Evolutionary conservation across 2,113 vertebrate genomes (phyloP), one percentile per base, ranked within the genome.

Genomic region (Heterocephalus glaber): DNA sequence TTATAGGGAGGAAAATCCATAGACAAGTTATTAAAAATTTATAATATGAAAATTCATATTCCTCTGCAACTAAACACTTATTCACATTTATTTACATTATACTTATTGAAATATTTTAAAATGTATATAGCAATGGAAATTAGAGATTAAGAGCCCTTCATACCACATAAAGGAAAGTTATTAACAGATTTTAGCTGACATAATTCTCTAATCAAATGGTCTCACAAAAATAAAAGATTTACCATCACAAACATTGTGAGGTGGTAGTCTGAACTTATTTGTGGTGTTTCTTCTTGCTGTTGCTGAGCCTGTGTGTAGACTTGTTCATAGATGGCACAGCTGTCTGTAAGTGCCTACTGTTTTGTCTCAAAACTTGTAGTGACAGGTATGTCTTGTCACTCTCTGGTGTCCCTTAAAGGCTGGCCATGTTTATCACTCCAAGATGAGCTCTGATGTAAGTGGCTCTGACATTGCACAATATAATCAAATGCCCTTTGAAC

Each of bases 401-500:
- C 47, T 52, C 13, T 74, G 58, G 70, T 58, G 22, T 58, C 63
- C 49, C 13, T 95, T 94, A 83, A 88, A 86, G 4, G 47, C 12
- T 17, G 79, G 87, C 58, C n/a, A 49, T 72, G 86, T 93, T 41
- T 80, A 49, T 76, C 95, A 89, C 66, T 94, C 83, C 16, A 5
- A 3, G 35, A 92, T 20, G 38, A 95, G 60, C 66, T 83, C 49
- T 0, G 11, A 47, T 17, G 7, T 33, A 38, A 54, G 54, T 87
- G 84, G 83, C 70, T 19, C 54, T 77, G 72, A 77, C 61, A 89
- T 24, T 56, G 58, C 35, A 83, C 63, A 94, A 66, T 81, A 90
- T 84, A 89, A 65, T 93, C 61, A 92, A 94, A 52, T 70, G 44
- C 72, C 88, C 92, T 96, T 90, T 97, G 91, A 97, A 95, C 54